phyloP scores from a whole-genome alignment of 2,113 vertebrate species.

The Epinephelus moara region DNA sequence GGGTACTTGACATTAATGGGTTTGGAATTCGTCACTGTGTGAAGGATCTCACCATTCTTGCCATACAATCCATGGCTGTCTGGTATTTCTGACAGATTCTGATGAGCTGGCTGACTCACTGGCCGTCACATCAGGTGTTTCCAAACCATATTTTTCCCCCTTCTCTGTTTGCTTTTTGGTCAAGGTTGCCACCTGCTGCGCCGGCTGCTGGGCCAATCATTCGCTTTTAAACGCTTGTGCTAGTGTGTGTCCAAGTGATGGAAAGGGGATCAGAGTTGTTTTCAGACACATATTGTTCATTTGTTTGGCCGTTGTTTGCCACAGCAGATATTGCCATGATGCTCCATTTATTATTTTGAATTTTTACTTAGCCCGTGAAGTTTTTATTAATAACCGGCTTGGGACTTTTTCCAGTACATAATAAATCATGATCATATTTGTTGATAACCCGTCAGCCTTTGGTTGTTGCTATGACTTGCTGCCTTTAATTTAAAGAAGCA shows the following conservation, averaged over 20 bases:
- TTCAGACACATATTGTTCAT: slow-evolving; percentile 8
- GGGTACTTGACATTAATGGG: not conserved
- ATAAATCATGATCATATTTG: slow-evolving; percentile 31
- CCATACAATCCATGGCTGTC: not conserved
- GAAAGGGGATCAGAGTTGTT: slow-evolving; percentile 38
- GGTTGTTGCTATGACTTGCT: slow-evolving; percentile 23
- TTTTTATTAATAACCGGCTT: slow-evolving; percentile 26
- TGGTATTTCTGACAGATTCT: not conserved
- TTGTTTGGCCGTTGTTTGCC: slow-evolving; percentile 33
- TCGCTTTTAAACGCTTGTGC: slow-evolving; percentile 31
- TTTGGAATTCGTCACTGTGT: not conserved
- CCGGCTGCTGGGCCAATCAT: slow-evolving; percentile 39
- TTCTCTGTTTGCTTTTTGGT: slow-evolving; percentile 38
- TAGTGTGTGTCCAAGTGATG: slow-evolving; percentile 22
- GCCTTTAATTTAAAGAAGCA: slow-evolving; percentile 28
- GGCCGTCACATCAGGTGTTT: slow-evolving; percentile 12
- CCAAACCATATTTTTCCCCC: not conserved
- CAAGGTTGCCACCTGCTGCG: slow-evolving; percentile 46
- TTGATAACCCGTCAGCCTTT: slow-evolving; percentile 27
- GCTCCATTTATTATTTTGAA: slow-evolving; percentile 22
- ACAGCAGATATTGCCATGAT: not conserved
- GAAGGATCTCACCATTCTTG: slow-evolving; percentile 7
- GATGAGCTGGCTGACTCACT: slow-evolving; percentile 25
- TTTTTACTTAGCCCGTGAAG: not conserved
- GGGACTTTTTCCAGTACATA: slow-evolving; percentile 8